Conservation (phyloP, 2,113 vertebrate species). For the Cynocephalus volans region DNA sequence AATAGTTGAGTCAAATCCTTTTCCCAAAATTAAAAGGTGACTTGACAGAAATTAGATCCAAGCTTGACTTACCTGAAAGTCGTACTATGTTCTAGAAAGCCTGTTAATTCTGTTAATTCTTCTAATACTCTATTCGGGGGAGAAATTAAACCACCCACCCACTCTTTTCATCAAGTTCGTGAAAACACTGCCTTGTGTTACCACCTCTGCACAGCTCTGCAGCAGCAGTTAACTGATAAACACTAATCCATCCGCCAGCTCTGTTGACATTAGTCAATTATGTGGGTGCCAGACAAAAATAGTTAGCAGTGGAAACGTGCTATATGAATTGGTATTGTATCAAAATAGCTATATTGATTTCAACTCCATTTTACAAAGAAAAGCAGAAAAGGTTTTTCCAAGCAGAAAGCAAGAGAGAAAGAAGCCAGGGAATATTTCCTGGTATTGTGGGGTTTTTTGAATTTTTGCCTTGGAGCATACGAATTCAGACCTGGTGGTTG, state of each 20-base stretch:
- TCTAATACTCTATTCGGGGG: background rate
- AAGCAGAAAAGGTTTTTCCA: constrained; percentile 61
- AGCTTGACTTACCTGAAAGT: constrained; percentile 42
- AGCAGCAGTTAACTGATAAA: constrained; percentile 70
- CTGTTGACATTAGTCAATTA: constrained; percentile 60
- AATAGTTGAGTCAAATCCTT: constrained; percentile 34
- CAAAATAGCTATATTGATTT: constrained; percentile 79
- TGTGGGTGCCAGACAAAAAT: constrained; percentile 74
- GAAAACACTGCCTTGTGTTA: constrained; percentile 51
- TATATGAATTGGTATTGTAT: constrained; percentile 61
- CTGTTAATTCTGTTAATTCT: constrained; percentile 30
- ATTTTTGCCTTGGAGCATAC: constrained; percentile 33
- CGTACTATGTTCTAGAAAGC: background rate
- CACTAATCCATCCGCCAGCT: constrained; percentile 29
- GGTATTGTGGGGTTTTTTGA: background rate
- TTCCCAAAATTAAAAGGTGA: constrained; percentile 61
- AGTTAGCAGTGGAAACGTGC: constrained; percentile 69
- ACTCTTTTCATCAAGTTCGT: constrained; percentile 23
- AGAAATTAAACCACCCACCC: constrained; percentile 1
- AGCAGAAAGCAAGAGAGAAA: constrained; percentile 71
- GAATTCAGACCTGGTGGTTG: constrained; percentile 59
- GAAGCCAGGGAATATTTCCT: background rate
- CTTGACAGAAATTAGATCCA: constrained; percentile 44
- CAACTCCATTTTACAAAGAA: constrained; percentile 64
- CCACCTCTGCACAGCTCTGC: background rate